Base-by-base conservation (phyloP, 2,797 vertebrate species). In the Netta rufina region DNA sequence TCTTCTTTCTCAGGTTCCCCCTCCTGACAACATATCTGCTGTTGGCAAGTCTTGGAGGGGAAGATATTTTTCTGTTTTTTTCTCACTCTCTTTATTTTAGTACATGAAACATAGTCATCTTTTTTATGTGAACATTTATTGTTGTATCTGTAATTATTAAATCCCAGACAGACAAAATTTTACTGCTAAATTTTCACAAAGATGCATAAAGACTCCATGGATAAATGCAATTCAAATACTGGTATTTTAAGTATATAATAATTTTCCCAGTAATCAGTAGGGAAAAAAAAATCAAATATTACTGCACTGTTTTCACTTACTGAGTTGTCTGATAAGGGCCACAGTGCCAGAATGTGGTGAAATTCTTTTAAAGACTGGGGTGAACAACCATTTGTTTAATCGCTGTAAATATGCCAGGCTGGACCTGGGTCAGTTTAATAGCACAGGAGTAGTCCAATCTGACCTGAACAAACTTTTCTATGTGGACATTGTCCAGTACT, bases 401-500 rank as follows among this genome's bases (percentile, higher is more conserved):
- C 16, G 47, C 39, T 67, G 33, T 41, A 15, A 64, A 71, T 5
- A 79, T 54, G 24, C 11, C 45, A 58, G 43, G 15, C 6, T 21
- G 56, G 33, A 5, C 25, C 56, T 27, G 18, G 39, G 22, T 28
- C 12, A 19, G 2, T 0, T 7, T 45, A 12, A 13, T 3, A 25
- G 60, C 17, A 16, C 24, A 18, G 43, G 38, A 25, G 19, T 13
- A 25, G 13, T 39, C 45, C 2, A 0, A 19, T 24, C 58, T n/a
- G 24, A 43, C 66, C 45, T 4, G 11, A 38, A 30, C 28, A 47
- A 54, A 14, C 47, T 5, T 13, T 36, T 22, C 4, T 2, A 2
- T 5, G 24, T 41, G 54, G 74, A 4, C 27, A 24, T 6, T 16
- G 54, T 33, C 79, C 61, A 19, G 39, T 9, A 8, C 61, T 15